Conservation (phyloP, 64 coral and sea anemone species). For the Catalaphyllia jardinei region DNA sequence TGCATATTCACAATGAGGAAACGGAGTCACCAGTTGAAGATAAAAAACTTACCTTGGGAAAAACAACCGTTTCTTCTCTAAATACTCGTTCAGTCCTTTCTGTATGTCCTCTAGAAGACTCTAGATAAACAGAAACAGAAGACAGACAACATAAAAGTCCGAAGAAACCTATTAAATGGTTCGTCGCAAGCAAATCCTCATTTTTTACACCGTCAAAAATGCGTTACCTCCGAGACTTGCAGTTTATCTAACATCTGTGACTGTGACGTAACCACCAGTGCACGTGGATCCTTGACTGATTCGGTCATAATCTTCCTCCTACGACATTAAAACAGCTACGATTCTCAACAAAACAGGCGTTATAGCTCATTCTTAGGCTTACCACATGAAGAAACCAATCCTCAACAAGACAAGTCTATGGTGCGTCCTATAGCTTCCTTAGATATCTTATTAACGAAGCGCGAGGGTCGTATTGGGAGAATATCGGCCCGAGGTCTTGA, state of each 20-base stretch:
- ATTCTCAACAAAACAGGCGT: not conserved
- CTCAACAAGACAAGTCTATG: too few species aligned
- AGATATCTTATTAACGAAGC: too few species aligned
- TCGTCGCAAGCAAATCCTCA: not conserved
- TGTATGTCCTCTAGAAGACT: constrained; percentile 91
- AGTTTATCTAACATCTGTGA: constrained; percentile 86
- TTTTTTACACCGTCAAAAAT: not conserved
- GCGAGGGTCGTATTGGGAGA: too few species aligned
- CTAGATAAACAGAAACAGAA: constrained; percentile 33
- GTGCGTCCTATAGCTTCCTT: too few species aligned
- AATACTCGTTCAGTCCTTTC: constrained; percentile 90
- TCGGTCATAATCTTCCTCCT: constrained; percentile 97
- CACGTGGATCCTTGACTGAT: constrained; percentile 83
- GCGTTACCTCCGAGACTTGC: constrained; percentile 79
- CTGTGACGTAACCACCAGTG: constrained; percentile 79
- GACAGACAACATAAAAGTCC: not conserved
- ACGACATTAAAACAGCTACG: not conserved
- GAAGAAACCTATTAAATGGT: not conserved
- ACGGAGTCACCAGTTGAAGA: not conserved
- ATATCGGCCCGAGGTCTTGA: too few species aligned
- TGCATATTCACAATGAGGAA: not conserved
- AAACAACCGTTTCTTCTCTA: constrained; percentile 96
- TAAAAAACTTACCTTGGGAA: constrained; percentile 81
- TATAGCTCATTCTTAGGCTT: not conserved
- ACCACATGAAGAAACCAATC: too few species aligned